Conservation (phyloP, 2,113 vertebrate species). For the Percopsis transmontana region DNA sequence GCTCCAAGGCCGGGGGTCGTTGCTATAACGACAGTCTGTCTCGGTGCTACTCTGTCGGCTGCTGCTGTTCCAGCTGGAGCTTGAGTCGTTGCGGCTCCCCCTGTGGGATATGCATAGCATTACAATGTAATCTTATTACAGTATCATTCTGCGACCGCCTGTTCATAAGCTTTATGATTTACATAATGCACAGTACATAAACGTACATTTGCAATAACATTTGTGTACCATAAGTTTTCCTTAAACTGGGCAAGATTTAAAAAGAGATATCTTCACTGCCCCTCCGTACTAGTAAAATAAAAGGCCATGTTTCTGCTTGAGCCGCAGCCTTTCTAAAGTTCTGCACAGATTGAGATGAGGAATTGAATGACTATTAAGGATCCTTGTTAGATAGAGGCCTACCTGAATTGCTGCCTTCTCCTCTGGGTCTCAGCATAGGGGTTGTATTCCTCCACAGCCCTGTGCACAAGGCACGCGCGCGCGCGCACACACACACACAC, state of each 20-base stretch:
- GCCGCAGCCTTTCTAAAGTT: constrained; percentile 39
- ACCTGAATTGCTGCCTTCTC: constrained; percentile 95
- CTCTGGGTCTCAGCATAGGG: constrained; percentile 89
- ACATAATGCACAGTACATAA: background rate
- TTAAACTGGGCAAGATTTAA: background rate
- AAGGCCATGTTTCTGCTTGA: constrained; percentile 30
- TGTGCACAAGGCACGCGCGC: constrained; percentile 72
- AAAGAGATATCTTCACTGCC: background rate
- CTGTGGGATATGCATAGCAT: constrained; percentile 66
- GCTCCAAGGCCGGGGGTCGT: constrained; percentile 92
- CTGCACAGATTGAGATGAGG: background rate
- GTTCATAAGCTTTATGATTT: background rate
- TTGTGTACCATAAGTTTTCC: background rate
- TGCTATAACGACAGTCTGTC: constrained; percentile 84
- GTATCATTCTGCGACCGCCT: background rate
- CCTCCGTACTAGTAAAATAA: background rate
- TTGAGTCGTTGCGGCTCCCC: constrained; percentile 83
- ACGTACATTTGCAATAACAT: no score
- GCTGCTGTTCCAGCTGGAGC: constrained; percentile 86
- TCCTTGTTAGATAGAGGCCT: constrained; percentile 65
- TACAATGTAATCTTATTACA: constrained; percentile 31
- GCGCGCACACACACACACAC: constrained; percentile 16
- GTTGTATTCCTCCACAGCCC: constrained; percentile 87
- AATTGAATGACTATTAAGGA: constrained; percentile 53
- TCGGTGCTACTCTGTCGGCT: constrained; percentile 94